Conservation (phyloP, 2,888 invertebrate genomes). For the Cosmia trapezina region DNA sequence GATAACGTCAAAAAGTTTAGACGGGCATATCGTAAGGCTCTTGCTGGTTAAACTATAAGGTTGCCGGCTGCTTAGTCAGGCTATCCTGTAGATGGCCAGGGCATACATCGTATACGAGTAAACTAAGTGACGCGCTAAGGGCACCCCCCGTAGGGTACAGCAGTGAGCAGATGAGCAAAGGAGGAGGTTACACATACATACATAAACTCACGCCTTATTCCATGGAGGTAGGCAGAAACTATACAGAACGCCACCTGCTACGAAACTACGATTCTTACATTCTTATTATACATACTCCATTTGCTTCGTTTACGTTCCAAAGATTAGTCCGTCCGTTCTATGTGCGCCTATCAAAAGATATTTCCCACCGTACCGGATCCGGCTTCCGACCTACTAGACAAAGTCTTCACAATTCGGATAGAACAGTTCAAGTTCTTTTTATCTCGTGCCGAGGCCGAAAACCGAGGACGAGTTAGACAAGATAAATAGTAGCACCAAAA, state of each 20-base stretch:
- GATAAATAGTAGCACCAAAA: slow-evolving; percentile 58
- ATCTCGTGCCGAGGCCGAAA: slow-evolving; percentile 54
- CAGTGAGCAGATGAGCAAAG: no score
- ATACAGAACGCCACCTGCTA: neutral
- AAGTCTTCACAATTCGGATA: slow-evolving; percentile 17
- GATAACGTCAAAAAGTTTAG: neutral
- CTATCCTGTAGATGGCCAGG: neutral
- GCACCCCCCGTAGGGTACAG: neutral
- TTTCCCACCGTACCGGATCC: slow-evolving; percentile 13
- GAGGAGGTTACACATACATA: neutral
- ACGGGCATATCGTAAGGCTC: neutral
- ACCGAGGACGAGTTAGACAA: slow-evolving; percentile 54
- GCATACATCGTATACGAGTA: no score
- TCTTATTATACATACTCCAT: neutral
- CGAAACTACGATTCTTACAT: no score
- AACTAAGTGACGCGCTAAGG: neutral
- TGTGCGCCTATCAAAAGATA: neutral
- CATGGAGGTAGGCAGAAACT: neutral
- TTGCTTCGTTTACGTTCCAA: neutral
- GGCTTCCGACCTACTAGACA: slow-evolving; percentile 16
- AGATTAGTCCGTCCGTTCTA: neutral
- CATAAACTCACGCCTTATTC: neutral
- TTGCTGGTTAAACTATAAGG: neutral
- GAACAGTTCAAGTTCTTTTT: slow-evolving; percentile 49
- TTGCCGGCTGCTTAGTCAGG: neutral